Evolutionary conservation across 2,888 invertebrate species (phyloP).

Genomic region (Teleogryllus oceanicus): DNA sequence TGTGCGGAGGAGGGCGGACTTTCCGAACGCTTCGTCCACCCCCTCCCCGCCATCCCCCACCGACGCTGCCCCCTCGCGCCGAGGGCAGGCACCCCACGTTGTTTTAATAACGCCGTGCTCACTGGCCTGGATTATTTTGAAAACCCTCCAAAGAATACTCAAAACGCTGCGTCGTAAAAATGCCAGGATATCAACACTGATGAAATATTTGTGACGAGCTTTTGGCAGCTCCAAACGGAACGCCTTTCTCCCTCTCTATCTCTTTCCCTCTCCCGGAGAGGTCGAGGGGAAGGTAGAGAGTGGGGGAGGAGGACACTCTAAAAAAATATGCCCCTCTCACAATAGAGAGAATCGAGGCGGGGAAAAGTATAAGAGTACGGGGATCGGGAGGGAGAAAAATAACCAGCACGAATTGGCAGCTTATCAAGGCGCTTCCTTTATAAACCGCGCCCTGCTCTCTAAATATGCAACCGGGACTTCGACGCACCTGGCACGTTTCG

Average conservation of each 20-base stretch:
- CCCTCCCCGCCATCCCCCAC: neutral
- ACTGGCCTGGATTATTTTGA: neutral
- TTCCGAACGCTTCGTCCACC: neutral
- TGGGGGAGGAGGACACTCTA: neutral
- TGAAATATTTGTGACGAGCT: conserved; percentile 3
- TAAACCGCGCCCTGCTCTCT: neutral
- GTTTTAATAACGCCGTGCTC: neutral
- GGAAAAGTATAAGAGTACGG: neutral
- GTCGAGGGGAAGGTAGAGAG: neutral
- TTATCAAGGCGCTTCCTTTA: conserved; percentile 1
- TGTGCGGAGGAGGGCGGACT: neutral
- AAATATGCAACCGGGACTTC: neutral
- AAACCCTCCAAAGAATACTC: neutral
- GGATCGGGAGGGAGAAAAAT: neutral
- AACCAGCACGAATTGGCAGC: neutral
- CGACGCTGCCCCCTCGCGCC: neutral
- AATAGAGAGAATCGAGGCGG: neutral
- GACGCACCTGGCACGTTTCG: neutral
- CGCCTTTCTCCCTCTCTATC: neutral
- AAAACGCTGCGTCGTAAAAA: neutral
- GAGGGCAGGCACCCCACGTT: neutral
- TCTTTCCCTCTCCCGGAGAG: no score
- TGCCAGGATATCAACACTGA: neutral
- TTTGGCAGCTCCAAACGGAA: neutral
- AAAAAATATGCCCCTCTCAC: neutral